phyloP scores from a whole-genome alignment of 2,113 vertebrate species.

The Oriolus oriolus region DNA sequence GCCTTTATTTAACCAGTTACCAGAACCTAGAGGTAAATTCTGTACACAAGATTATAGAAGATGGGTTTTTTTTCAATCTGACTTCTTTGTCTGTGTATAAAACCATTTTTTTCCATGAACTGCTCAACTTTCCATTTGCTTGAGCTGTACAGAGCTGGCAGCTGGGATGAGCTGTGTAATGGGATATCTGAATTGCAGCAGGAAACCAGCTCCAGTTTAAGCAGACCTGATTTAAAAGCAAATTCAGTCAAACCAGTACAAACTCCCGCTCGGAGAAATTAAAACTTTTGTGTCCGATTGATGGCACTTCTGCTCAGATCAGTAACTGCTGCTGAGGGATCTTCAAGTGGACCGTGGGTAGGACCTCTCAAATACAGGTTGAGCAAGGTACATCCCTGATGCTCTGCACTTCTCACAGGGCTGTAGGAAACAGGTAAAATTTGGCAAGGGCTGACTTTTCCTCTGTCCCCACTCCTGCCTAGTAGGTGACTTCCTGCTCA shows the following conservation, averaged over 20 bases:
- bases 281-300: neutral
- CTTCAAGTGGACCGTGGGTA: neutral
- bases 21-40: neutral
- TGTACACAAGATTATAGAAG: neutral
- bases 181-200: slow-evolving; percentile 30
- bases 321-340: neutral
- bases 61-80: neutral
- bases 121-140: slow-evolving; percentile 29
- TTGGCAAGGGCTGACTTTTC: neutral
- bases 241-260: neutral
- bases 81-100: neutral
- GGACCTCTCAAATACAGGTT: neutral
- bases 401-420: neutral
- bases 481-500: neutral
- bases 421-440: neutral
- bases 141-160: neutral
- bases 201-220: neutral
- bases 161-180: slow-evolving; percentile 18
- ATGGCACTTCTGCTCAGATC: neutral
- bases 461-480: neutral
- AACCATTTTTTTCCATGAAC: neutral
- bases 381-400: rapidly evolving
- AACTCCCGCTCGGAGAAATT: neutral
- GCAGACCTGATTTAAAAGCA: neutral
- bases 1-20: neutral